Conservation (phyloP, 2,113 vertebrate genomes). For the Halcyon senegalensis region DNA sequence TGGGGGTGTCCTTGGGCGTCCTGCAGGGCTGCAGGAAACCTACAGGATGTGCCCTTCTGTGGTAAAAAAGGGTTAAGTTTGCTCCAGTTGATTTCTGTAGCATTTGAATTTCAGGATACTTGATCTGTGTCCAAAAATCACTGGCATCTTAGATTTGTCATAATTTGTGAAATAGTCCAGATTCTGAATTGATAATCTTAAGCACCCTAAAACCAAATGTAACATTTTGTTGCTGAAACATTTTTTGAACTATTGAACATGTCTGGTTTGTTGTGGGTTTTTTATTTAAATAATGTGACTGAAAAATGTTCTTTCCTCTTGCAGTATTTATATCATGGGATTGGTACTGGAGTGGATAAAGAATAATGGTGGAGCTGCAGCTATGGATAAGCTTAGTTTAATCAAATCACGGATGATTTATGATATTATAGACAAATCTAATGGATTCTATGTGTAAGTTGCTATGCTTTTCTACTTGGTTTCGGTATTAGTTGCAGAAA, state of each 20-base stretch:
- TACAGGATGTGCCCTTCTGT: background rate
- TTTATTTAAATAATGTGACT: background rate
- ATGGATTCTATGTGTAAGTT: conserved; percentile 92
- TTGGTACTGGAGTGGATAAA: conserved; percentile 96
- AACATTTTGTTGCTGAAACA: background rate
- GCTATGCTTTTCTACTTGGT: background rate
- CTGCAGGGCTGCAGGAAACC: background rate
- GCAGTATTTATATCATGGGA: conserved; percentile 92
- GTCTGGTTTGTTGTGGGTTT: background rate
- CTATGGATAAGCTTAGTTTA: conserved; percentile 87
- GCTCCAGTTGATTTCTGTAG: background rate
- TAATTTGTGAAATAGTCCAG: background rate
- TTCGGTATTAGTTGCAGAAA: background rate
- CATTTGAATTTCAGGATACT: background rate
- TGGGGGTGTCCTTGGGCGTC: background rate
- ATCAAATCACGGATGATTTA: conserved; percentile 90
- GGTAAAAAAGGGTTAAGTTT: background rate
- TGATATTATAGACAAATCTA: conserved; percentile 87
- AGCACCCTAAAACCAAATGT: background rate
- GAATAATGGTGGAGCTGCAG: conserved; percentile 84
- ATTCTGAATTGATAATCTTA: background rate
- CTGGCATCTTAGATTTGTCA: background rate
- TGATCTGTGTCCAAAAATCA: background rate
- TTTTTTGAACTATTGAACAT: background rate
- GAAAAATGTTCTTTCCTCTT: background rate